Conservation (phyloP, 1,140 invertebrate species). For the Bombus cullumanus region DNA sequence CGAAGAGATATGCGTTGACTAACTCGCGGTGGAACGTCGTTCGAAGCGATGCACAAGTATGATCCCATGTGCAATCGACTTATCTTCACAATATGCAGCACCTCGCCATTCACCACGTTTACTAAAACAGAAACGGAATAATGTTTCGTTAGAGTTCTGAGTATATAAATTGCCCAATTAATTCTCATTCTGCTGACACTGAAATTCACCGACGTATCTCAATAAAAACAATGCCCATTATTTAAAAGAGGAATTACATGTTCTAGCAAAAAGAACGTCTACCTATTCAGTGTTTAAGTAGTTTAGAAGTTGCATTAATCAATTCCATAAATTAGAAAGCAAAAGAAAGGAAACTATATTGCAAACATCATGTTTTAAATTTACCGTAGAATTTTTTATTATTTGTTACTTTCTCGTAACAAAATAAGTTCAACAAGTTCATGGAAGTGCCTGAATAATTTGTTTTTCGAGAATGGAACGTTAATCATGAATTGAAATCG, state of each 20-base stretch:
- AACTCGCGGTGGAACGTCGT: conserved; percentile 93
- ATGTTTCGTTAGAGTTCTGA: not conserved
- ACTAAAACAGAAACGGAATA: conserved; percentile 84
- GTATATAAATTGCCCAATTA: not conserved
- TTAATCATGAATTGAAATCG: too few species aligned
- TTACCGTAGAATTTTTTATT: too few species aligned
- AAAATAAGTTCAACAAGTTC: too few species aligned
- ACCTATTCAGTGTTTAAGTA: too few species aligned
- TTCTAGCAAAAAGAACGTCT: not conserved
- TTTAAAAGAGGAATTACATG: not conserved
- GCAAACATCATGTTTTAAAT: too few species aligned
- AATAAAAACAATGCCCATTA: not conserved
- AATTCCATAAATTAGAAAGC: too few species aligned
- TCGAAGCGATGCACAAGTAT: conserved; percentile 94
- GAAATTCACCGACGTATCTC: not conserved
- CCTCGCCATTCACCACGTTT: conserved; percentile 92
- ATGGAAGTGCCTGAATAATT: not conserved
- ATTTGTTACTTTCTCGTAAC: too few species aligned
- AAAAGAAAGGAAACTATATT: too few species aligned
- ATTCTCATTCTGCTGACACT: not conserved
- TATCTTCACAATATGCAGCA: conserved; percentile 93
- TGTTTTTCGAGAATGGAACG: not conserved
- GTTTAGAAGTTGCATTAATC: too few species aligned
- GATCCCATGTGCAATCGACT: conserved; percentile 95
- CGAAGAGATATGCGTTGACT: conserved; percentile 92